phyloP scores from a whole-genome alignment of 2,888 invertebrate species.

The Timema podura region DNA sequence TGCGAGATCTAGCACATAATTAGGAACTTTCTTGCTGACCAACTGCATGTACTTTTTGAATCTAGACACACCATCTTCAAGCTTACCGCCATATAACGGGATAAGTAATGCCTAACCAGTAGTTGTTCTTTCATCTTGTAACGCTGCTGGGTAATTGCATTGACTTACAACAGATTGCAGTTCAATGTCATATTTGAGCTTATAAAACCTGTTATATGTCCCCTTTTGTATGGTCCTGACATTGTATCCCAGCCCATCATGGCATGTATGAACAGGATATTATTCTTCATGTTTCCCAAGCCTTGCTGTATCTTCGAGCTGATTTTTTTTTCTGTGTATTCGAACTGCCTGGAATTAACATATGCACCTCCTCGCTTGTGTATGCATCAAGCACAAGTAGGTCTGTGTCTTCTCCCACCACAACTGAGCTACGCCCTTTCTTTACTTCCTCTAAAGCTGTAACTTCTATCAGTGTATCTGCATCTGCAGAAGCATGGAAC shows the following conservation, averaged over 20 bases:
- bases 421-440: background rate
- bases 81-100: background rate
- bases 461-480: background rate
- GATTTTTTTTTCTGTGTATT: background rate
- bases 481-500: slow-evolving; percentile 3
- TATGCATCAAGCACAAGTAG: background rate
- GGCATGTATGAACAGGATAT: background rate
- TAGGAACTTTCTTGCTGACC: background rate
- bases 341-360: background rate
- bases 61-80: slow-evolving; percentile 4
- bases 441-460: slow-evolving; percentile 4
- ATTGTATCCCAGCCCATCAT: slow-evolving; percentile 7
- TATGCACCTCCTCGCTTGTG: slow-evolving; percentile 7
- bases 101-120: slow-evolving; percentile 1
- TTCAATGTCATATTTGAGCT: background rate
- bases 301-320: background rate
- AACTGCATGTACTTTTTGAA: slow-evolving; percentile 6
- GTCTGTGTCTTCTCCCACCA: background rate
- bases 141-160: background rate
- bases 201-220: slow-evolving; percentile 2
- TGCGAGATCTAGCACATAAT: background rate
- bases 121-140: slow-evolving; percentile 1
- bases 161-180: background rate
- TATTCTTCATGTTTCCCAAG: background rate
- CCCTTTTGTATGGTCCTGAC: background rate